phyloP scores from a whole-genome alignment of 2,797 vertebrate genomes.

The Oceanodroma leucorhoa region DNA sequence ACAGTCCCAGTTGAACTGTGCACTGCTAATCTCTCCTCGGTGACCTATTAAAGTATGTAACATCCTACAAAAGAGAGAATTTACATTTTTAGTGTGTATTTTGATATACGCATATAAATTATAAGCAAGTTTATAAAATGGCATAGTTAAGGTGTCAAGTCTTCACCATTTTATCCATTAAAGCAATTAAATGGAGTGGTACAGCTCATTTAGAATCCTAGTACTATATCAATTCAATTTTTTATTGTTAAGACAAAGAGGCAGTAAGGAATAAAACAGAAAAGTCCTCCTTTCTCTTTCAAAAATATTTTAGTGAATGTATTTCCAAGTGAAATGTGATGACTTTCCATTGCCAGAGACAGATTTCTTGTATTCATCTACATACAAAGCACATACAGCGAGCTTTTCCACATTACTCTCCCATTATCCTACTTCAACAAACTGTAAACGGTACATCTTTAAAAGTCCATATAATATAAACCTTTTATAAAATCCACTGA shows the following conservation, averaged over 20 bases:
- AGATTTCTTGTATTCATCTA: neutral
- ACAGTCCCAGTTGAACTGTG: conserved; percentile 92
- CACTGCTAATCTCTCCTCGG: conserved; percentile 89
- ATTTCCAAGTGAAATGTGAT: neutral
- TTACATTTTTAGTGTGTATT: neutral
- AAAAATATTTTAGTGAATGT: neutral
- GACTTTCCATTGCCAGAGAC: neutral
- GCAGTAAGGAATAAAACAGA: neutral
- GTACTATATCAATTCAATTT: neutral
- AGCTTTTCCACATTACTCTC: neutral
- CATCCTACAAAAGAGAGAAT: conserved; percentile 70
- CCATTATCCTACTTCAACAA: neutral
- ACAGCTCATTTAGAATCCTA: neutral
- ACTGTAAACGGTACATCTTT: neutral
- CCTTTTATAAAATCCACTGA: neutral
- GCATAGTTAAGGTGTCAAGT: neutral
- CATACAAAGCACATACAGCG: neutral
- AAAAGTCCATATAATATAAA: neutral
- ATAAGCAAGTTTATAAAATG: neutral
- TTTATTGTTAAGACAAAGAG: neutral
- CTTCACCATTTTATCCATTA: neutral
- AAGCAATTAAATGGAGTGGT: neutral
- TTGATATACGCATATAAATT: neutral
- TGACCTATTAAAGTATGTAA: conserved; percentile 86
- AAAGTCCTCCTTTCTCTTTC: neutral